Evolutionary conservation across 2,797 vertebrate species (phyloP), one percentile per base, ranked within the genome.

Genomic region (Anguilla anguilla): DNA sequence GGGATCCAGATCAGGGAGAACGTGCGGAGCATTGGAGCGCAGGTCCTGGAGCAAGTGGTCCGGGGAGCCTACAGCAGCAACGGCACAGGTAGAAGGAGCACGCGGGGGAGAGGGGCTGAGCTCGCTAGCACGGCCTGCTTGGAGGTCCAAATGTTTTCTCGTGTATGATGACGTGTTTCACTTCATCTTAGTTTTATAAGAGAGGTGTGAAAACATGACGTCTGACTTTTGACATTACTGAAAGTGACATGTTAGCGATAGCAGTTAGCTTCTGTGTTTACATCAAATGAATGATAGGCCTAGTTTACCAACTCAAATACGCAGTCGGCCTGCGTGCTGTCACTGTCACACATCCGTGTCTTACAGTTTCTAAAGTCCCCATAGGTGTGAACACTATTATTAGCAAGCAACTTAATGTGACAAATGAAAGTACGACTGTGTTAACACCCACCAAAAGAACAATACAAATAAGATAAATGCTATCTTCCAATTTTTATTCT

Each of bases 21-120:
- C 88, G 95, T 99, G 94, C 95, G 95, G 86, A 98, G 96, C 22
- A 99, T 99, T 0, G 98, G 98, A 1, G 97, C 97, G 57, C 98
- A 99, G 95, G 97, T 99, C 87, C 96, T 98, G 0, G 98, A 98
- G 95, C 98, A 99, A 95, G 96, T 99, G 93, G 97, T 99, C 88
- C 96, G 98, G 87, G 96, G 97, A 49, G 96, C 97, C 59, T 98
- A 99, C 87, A 98, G 92, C 94, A 96, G 94, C 51, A 99, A 99
- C 31, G 96, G 97, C 93, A 98, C 98, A 95, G 98, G 98, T 99
- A 95, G 90, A 31, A 69, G 1, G 25, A n/a, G 64, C 1, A 69
- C 2, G 25, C 28, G n/a, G n/a, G 64, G 64, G 25, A 28, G 25
- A 22, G 61, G 61, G 61, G 19, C 17, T 64, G 61, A 64, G 61